A percentile compares a stretch with the other conserved stretches of the same genome.
Evolutionary conservation across 2,113 vertebrate genomes (phyloP).

Genomic region (Heliornis fulica): DNA sequence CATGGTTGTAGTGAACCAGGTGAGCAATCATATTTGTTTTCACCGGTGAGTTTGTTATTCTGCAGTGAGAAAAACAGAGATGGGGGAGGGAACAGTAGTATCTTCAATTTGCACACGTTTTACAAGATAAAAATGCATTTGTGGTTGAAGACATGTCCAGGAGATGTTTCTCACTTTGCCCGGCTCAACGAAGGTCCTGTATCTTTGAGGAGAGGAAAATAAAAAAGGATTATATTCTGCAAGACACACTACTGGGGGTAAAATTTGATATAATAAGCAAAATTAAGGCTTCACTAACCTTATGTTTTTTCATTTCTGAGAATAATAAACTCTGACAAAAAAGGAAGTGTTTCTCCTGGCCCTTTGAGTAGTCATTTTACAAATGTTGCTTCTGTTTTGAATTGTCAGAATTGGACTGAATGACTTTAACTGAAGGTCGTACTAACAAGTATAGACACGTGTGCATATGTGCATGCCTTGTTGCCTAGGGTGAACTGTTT

Average conservation of each 20-base stretch:
- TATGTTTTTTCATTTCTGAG: not conserved
- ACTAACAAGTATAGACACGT: not conserved
- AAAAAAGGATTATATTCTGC: not conserved
- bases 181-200: not conserved
- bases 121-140: not conserved
- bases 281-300: too few relatives aligned
- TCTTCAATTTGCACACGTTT: not conserved
- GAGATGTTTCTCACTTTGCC: not conserved
- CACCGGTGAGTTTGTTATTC: not conserved
- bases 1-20: not conserved
- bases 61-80: not conserved
- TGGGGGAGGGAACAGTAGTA: not conserved
- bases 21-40: not conserved
- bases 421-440: not conserved
- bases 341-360: not conserved
- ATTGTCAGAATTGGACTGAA: not conserved
- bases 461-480: not conserved
- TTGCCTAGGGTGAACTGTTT: not conserved
- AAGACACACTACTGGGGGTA: not conserved
- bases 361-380: not conserved
- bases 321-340: not conserved
- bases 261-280: rapidly evolving
- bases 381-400: not conserved
- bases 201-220: not conserved
- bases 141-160: not conserved